These are phyloP conservation scores for Channallabes apus DNA, from an alignment of 2,797 vertebrate species.

Conservation along the genomic window DNA sequence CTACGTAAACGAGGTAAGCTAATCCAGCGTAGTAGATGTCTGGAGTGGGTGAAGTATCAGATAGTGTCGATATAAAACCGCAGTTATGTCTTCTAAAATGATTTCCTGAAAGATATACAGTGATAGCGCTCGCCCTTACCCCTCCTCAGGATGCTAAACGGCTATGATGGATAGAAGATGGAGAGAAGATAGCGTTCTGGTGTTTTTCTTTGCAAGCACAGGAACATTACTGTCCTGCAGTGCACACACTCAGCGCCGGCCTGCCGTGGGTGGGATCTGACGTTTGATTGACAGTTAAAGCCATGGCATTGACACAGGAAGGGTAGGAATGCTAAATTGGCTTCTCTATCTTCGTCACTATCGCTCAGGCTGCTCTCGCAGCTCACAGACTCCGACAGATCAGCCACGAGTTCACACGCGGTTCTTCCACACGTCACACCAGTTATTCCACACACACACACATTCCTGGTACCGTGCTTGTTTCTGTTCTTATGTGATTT, in stretches of 20 bases:
- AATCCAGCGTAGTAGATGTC: not conserved
- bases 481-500: not conserved
- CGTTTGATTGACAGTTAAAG: constrained; percentile 13
- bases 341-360: not conserved
- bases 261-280: constrained; percentile 1
- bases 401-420: not conserved
- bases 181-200: not conserved
- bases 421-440: not conserved
- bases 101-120: not conserved
- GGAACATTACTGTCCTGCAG: not conserved
- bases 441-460: not conserved
- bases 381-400: not conserved
- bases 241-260: not conserved
- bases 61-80: not conserved
- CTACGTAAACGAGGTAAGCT: not conserved
- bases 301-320: not conserved
- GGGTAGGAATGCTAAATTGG: constrained; percentile 4
- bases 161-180: not conserved
- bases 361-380: not conserved
- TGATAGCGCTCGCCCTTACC: not conserved
- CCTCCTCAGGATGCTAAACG: not conserved
- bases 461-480: not conserved
- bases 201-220: constrained; percentile 4
- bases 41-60: not conserved
- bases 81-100: not conserved